Conservation (phyloP, 2,888 invertebrate species). For the Amblyjoppa fuscipennis region DNA sequence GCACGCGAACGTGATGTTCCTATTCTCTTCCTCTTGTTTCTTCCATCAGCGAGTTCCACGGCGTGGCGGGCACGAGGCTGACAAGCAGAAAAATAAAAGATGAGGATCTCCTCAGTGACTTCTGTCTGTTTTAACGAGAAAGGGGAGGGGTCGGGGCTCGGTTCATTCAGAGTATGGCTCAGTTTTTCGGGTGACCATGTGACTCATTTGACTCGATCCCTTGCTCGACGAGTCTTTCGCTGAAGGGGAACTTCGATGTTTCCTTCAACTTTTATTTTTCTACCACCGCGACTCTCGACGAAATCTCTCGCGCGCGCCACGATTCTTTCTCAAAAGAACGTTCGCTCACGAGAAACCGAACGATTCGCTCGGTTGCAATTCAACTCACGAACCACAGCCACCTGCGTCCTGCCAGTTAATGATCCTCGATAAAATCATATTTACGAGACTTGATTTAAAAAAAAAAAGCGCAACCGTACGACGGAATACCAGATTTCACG, state of each 20-base stretch:
- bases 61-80: slow-evolving; percentile 55
- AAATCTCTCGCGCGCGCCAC: slow-evolving; percentile 47
- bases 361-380: slow-evolving; percentile 36
- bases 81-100: slow-evolving; percentile 58
- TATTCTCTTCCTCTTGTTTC: slow-evolving; percentile 43
- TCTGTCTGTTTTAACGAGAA: slow-evolving; percentile 78
- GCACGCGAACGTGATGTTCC: slow-evolving; percentile 47
- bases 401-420: slow-evolving; percentile 63
- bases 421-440: slow-evolving; percentile 69
- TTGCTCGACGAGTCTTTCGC: slow-evolving; percentile 60
- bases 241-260: slow-evolving; percentile 42
- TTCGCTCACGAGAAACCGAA: slow-evolving; percentile 49
- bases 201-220: slow-evolving; percentile 70
- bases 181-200: slow-evolving; percentile 76
- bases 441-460: slow-evolving; percentile 53
- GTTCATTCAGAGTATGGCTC: slow-evolving; percentile 66
- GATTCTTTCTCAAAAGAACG: slow-evolving; percentile 40
- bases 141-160: slow-evolving; percentile 73
- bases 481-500: slow-evolving; percentile 44
- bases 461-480: slow-evolving; percentile 19
- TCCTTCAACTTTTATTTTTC: slow-evolving; percentile 69
- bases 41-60: slow-evolving; percentile 40
- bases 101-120: slow-evolving; percentile 61
- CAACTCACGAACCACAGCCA: slow-evolving; percentile 64
- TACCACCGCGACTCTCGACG: slow-evolving; percentile 56